phyloP scores from a whole-genome alignment of 2,113 vertebrate species.

The Tor tambroides region DNA sequence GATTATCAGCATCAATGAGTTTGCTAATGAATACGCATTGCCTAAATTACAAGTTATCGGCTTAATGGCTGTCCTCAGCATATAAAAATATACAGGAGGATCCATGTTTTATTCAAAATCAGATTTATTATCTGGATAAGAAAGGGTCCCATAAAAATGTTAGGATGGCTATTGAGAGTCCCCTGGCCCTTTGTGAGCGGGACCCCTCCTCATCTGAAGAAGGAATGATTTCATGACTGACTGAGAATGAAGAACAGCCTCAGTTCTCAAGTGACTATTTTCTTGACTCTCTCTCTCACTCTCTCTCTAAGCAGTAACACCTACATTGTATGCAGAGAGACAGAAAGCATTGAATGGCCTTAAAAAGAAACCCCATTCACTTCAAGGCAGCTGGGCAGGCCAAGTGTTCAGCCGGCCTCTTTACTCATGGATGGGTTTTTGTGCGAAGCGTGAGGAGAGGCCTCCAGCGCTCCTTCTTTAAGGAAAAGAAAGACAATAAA shows the following conservation, averaged over 20 bases:
- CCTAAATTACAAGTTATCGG: neutral
- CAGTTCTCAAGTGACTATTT: constrained; percentile 52
- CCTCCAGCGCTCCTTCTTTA: constrained; percentile 57
- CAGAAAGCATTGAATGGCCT: constrained; percentile 67
- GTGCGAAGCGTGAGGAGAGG: constrained; percentile 70
- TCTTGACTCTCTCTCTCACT: constrained; percentile 44
- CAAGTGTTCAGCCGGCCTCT: constrained; percentile 73
- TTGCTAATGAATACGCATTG: neutral
- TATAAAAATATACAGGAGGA: constrained; percentile 50
- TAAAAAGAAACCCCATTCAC: constrained; percentile 73
- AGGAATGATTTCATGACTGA: constrained; percentile 64
- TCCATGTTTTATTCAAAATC: constrained; percentile 66
- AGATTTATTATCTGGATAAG: constrained; percentile 61
- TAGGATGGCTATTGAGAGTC: constrained; percentile 43
- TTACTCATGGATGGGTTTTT: constrained; percentile 81
- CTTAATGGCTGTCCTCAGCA: constrained; percentile 14
- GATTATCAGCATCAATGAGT: neutral
- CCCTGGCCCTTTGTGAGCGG: constrained; percentile 36
- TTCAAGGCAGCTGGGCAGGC: constrained; percentile 76
- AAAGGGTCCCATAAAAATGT: constrained; percentile 57
- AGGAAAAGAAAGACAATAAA: constrained; percentile 51
- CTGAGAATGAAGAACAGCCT: constrained; percentile 53
- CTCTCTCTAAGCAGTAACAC: constrained; percentile 68
- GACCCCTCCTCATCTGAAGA: constrained; percentile 41
- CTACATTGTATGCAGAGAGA: constrained; percentile 74